A percentile compares a stretch with the other conserved stretches of the same genome.
Evolutionary conservation across 2,797 vertebrate genomes (phyloP).

Genomic region (Lates japonicus): DNA sequence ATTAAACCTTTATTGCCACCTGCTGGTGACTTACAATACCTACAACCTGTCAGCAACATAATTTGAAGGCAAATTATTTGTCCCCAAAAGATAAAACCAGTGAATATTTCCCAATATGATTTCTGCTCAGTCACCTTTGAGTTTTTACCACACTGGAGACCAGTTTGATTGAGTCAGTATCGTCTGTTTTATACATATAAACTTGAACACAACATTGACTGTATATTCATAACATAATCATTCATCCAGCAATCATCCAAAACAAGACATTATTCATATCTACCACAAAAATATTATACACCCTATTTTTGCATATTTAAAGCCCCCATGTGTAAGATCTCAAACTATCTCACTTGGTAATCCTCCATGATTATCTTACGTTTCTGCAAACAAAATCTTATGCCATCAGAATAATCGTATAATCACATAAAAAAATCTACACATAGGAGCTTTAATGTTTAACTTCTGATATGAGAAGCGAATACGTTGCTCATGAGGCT

Average conservation of each 20-base stretch:
- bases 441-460: background rate
- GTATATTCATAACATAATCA: background rate
- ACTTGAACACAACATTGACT: background rate
- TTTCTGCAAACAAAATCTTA: constrained; percentile 5
- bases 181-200: constrained; percentile 12
- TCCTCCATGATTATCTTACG: background rate
- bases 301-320: background rate
- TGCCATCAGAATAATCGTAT: background rate
- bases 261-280: background rate
- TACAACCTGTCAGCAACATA: background rate
- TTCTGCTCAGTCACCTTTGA: background rate
- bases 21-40: constrained; percentile 52
- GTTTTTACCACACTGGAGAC: background rate
- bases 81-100: background rate
- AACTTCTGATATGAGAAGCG: background rate
- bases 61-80: background rate
- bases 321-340: background rate
- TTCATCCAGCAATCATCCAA: background rate
- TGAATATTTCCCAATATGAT: background rate
- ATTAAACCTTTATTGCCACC: constrained; percentile 58
- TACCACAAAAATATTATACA: background rate
- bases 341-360: background rate
- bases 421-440: background rate
- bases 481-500: background rate
- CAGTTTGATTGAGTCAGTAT: background rate